Conservation (phyloP, 2,113 vertebrate genomes). For the Semicossyphus pulcher region DNA sequence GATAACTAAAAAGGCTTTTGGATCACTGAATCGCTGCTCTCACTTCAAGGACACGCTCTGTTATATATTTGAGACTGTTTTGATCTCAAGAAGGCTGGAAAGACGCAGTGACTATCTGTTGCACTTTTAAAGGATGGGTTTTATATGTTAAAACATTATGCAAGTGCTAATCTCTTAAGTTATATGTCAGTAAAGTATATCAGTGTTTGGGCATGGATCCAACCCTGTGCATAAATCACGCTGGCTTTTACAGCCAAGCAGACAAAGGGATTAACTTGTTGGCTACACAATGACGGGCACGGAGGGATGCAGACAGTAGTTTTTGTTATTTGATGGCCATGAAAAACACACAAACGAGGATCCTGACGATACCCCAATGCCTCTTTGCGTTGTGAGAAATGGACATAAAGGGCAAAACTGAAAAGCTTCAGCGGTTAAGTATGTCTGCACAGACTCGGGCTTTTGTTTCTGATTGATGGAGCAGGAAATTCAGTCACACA, state of each 20-base stretch:
- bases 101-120: neutral
- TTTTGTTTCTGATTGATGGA: constrained; percentile 68
- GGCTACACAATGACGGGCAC: constrained; percentile 17
- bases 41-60: constrained; percentile 22
- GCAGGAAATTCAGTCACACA: constrained; percentile 53
- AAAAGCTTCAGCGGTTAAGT: constrained; percentile 53
- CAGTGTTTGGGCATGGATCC: constrained; percentile 5
- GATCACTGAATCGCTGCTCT: constrained; percentile 29
- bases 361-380: constrained; percentile 12
- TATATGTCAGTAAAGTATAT: constrained; percentile 42
- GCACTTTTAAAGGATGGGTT: neutral
- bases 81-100: constrained; percentile 19
- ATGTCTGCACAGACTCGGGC: constrained; percentile 29
- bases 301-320: constrained; percentile 16
- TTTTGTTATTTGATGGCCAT: constrained; percentile 45
- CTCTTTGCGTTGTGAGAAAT: constrained; percentile 52
- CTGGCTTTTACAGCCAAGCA: constrained; percentile 22
- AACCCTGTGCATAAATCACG: neutral
- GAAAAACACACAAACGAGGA: constrained; percentile 30
- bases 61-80: constrained; percentile 18
- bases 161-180: no score
- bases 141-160: no score
- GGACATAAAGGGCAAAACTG: constrained; percentile 62
- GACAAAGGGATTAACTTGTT: constrained; percentile 27
- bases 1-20: constrained; percentile 6